A percentile compares a stretch with the other conserved stretches of the same genome.
Conservation (phyloP, 2,888 invertebrate species). For the Keiferia lycopersicella region DNA sequence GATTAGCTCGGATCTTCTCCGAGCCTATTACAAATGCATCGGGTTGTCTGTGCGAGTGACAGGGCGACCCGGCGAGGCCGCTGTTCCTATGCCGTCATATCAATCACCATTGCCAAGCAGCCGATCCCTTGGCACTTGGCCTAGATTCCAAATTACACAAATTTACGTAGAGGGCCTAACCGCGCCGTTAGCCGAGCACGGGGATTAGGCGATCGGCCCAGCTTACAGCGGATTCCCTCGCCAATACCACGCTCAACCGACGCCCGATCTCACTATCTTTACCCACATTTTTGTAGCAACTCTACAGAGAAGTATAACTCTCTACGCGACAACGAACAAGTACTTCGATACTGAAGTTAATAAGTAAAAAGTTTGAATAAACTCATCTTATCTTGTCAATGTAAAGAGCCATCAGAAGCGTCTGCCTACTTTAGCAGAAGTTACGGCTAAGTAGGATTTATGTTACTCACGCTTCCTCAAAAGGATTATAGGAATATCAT, state of each 20-base stretch:
- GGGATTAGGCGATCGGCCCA: slow-evolving; percentile 70
- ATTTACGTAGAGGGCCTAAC: slow-evolving; percentile 77
- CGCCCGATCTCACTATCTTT: slow-evolving; percentile 56
- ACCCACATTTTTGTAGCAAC: slow-evolving; percentile 49
- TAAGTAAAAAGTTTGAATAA: slow-evolving; percentile 76
- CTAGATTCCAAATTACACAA: slow-evolving; percentile 80
- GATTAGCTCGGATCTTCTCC: slow-evolving; percentile 27
- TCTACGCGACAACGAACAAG: slow-evolving; percentile 43
- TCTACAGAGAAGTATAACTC: neutral
- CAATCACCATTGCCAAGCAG: slow-evolving; percentile 76
- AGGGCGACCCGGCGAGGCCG: slow-evolving; percentile 40
- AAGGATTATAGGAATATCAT: slow-evolving; percentile 71
- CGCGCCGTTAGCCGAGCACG: slow-evolving; percentile 63
- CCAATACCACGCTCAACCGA: slow-evolving; percentile 69
- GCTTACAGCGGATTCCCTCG: slow-evolving; percentile 67
- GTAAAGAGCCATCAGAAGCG: slow-evolving; percentile 72
- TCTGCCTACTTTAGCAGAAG: slow-evolving; percentile 76
- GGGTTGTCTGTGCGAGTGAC: slow-evolving; percentile 55
- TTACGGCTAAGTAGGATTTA: slow-evolving; percentile 78
- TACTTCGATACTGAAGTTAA: slow-evolving; percentile 73
- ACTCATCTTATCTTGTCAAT: slow-evolving; percentile 71
- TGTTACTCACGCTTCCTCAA: slow-evolving; percentile 66
- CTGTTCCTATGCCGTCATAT: slow-evolving; percentile 67
- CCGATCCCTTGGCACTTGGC: slow-evolving; percentile 79
- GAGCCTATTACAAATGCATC: slow-evolving; percentile 63